phyloP scores from a whole-genome alignment of 2,797 vertebrate genomes.

The Coluber constrictor region DNA sequence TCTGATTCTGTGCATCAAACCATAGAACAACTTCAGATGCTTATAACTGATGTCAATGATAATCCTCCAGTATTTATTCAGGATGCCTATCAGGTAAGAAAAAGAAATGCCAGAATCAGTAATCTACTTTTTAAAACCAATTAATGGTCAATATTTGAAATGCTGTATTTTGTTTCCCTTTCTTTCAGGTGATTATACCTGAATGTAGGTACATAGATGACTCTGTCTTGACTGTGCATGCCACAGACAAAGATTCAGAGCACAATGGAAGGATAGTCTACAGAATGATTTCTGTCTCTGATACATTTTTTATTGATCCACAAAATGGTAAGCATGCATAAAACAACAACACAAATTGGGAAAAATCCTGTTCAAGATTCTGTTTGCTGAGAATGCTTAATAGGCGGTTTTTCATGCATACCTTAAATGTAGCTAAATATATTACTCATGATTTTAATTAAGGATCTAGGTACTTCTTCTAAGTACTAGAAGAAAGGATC shows the following conservation, averaged over 20 bases:
- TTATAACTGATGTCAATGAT: conserved; percentile 86
- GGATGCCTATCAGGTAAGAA: conserved; percentile 85
- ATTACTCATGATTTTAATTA: not conserved
- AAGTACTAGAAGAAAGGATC: not conserved
- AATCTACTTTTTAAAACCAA: not conserved
- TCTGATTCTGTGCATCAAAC: conserved; percentile 84
- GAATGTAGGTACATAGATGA: conserved; percentile 70
- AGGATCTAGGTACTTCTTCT: no score
- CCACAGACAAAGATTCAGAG: conserved; percentile 79
- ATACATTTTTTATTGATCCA: conserved; percentile 79
- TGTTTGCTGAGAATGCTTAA: not conserved
- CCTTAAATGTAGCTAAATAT: not conserved
- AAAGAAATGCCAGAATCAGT: fast-evolving
- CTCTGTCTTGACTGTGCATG: conserved; percentile 75
- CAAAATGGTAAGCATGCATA: conserved; percentile 76
- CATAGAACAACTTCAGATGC: conserved; percentile 74
- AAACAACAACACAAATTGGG: not conserved
- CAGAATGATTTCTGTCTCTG: conserved; percentile 78
- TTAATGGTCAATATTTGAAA: not conserved
- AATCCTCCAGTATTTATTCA: conserved; percentile 85
- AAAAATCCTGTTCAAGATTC: conserved; percentile 19
- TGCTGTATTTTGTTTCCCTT: conserved; percentile 9
- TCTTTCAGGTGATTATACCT: conserved; percentile 76
- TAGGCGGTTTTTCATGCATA: not conserved
- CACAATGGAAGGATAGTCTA: conserved; percentile 79